Conservation (phyloP, 2,888 invertebrate species). For the Isotomurus palustris region DNA sequence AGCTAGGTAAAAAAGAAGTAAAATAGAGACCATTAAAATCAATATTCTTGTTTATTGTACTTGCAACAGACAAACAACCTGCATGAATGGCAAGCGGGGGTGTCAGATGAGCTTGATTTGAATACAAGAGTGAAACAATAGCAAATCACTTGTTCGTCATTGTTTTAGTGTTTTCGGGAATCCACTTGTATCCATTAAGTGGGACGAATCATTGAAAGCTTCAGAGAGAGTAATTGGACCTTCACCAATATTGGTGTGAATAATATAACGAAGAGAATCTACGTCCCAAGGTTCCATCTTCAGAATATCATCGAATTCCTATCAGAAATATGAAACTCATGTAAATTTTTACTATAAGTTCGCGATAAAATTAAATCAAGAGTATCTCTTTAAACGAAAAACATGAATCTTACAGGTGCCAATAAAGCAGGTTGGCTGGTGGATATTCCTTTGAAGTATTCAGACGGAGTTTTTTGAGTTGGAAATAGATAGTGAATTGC, state of each 20-base stretch:
- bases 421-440: neutral
- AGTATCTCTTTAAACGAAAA: neutral
- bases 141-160: neutral
- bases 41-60: too few species aligned
- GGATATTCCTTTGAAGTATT: slow-evolving; percentile 59
- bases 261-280: slow-evolving; percentile 72
- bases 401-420: neutral
- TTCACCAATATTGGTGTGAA: slow-evolving; percentile 74
- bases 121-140: too few species aligned
- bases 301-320: slow-evolving; percentile 37
- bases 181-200: neutral
- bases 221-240: slow-evolving; percentile 60
- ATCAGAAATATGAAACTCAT: neutral
- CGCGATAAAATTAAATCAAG: neutral
- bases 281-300: slow-evolving; percentile 50
- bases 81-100: too few species aligned
- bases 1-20: too few species aligned
- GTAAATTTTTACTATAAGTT: neutral
- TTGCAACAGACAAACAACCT: too few species aligned
- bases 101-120: too few species aligned
- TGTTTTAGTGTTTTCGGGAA: neutral
- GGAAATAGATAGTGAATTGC: slow-evolving; percentile 71
- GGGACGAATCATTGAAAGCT: neutral
- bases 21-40: too few species aligned
- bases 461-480: slow-evolving; percentile 49